Evolutionary conservation across 2,797 vertebrate genomes (phyloP).

Genomic region (Phaenicophaeus curvirostris): DNA sequence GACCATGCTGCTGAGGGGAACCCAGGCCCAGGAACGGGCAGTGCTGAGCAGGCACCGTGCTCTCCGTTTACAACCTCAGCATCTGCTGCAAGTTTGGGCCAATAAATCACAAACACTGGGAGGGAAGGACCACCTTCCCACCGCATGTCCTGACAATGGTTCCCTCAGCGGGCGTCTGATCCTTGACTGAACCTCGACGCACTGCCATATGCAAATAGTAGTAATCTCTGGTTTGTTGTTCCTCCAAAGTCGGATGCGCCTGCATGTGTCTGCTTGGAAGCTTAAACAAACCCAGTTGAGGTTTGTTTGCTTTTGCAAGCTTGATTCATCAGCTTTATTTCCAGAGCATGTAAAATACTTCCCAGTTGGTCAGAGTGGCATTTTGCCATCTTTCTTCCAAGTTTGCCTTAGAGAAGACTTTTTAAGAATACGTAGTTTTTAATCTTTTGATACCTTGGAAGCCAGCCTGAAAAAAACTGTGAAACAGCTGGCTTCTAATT

Average conservation of each 20-base stretch:
- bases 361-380: not conserved
- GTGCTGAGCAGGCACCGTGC: not conserved
- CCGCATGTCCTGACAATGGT: constrained; percentile 39
- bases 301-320: constrained; percentile 28
- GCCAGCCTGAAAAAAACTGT: not conserved
- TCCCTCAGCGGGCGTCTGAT: constrained; percentile 51
- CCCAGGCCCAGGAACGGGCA: not conserved
- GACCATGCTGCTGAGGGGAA: constrained; percentile 17
- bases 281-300: constrained; percentile 36
- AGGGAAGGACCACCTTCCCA: constrained; percentile 8
- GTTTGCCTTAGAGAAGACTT: not conserved
- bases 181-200: constrained; percentile 46
- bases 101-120: constrained; percentile 41
- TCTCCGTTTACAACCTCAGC: not conserved
- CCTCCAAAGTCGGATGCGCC: constrained; percentile 13
- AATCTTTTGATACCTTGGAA: not conserved
- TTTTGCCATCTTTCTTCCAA: not conserved
- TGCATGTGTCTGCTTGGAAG: constrained; percentile 42
- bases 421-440: not conserved
- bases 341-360: not conserved
- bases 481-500: not conserved
- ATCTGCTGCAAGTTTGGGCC: constrained; percentile 44
- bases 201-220: constrained; percentile 51
- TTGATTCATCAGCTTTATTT: constrained; percentile 31
- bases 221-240: constrained; percentile 64